These are phyloP conservation scores for Folsomia candida DNA, from an alignment of 2,888 invertebrate genomes.

Conservation along the genomic window DNA sequence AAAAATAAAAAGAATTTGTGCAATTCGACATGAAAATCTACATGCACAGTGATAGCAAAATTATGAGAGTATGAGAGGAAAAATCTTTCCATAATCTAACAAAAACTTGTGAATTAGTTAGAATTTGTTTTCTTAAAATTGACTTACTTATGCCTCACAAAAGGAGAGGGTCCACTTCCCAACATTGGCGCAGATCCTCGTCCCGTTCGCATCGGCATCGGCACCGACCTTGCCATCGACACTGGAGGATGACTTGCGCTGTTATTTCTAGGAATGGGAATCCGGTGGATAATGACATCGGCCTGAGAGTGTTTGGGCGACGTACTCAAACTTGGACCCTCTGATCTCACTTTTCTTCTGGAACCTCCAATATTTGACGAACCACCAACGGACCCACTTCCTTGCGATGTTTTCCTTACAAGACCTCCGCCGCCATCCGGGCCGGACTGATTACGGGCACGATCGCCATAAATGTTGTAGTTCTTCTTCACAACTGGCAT, in stretches of 20 bases:
- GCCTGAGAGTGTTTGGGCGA: conserved; percentile 37
- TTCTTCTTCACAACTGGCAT: conserved; percentile 49
- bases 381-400: conserved; percentile 7
- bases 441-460: background rate
- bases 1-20: too few species aligned
- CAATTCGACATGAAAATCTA: too few species aligned
- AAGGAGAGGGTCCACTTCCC: conserved; percentile 45
- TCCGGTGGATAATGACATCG: background rate
- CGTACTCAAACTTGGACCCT: conserved; percentile 44
- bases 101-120: background rate
- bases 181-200: conserved; percentile 46
- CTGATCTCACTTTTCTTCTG: conserved; percentile 40
- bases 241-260: background rate
- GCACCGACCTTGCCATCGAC: conserved; percentile 21
- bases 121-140: too few species aligned
- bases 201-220: conserved; percentile 37
- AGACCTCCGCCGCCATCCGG: too few species aligned
- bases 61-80: background rate
- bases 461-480: conserved; percentile 36
- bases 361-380: background rate
- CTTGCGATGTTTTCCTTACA: conserved; percentile 23
- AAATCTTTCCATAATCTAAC: too few species aligned
- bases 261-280: background rate
- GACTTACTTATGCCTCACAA: conserved; percentile 37
- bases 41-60: background rate